These are phyloP conservation scores for Synergus gifuensis DNA, from an alignment of 2,888 invertebrate species.

Conservation along the genomic window DNA sequence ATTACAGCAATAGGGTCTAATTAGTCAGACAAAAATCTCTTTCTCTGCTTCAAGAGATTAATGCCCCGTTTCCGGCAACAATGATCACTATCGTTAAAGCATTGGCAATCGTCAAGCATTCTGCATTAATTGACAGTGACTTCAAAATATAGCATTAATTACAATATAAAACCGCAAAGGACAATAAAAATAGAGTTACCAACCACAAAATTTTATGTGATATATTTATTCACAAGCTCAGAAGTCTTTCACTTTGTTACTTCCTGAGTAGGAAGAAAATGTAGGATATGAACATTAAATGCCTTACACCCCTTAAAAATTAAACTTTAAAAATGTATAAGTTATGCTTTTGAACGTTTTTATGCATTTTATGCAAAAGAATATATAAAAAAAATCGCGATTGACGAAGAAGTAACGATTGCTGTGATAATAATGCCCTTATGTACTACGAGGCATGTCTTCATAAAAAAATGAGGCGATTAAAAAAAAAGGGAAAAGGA, in stretches of 20 bases:
- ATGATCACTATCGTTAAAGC: background rate
- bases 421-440: no score
- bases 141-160: background rate
- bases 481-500: background rate
- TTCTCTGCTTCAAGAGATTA: background rate
- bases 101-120: background rate
- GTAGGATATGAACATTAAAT: background rate
- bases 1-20: slow-evolving; percentile 7
- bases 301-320: background rate
- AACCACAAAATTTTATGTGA: slow-evolving; percentile 4
- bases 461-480: background rate
- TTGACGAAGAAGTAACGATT: no score
- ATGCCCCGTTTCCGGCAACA: slow-evolving; percentile 18
- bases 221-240: background rate
- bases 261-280: slow-evolving; percentile 1
- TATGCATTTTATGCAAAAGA: no score
- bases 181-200: background rate
- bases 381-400: no score
- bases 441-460: background rate
- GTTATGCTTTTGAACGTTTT: background rate
- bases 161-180: background rate
- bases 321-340: background rate
- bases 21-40: slow-evolving; percentile 30
- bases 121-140: background rate
- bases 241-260: background rate